Evolutionary conservation across 2,888 invertebrate species (phyloP), one percentile per base, ranked within the genome.

Genomic region (Ceratothoa steindachneri): DNA sequence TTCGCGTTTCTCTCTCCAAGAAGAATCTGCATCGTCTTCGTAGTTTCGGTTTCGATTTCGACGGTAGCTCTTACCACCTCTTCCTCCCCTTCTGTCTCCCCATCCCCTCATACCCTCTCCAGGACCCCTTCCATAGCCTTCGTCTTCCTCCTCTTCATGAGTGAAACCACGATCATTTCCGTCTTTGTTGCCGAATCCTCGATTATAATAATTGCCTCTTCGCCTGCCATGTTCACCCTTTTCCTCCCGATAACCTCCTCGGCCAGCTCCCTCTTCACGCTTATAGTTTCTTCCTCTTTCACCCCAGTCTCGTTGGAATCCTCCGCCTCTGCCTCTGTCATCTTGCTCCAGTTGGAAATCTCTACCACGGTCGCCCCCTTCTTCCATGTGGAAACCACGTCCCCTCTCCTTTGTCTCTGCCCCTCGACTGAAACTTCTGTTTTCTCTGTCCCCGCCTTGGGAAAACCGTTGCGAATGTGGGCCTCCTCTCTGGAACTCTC

Each of bases 271-370:
- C 15, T 60, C 64, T 5, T 31, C 69, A n/a, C 67, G 53, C 7
- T 29, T 53, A 7, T 22, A 65, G 24, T 51, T 64, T n/a, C 72
- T 55, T 5, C 73, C 53, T 24, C 27, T 64, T 31, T 69, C 69
- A 19, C 67, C 53, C 28, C 70, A 72, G 27, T 67, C 69, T 71
- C 64, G 67, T 67, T 64, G 71, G 22, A 75, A 70, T 22, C 31
- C 74, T 74, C 69, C 77, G 76, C 30, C 41, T 55, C 66, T 27
- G 22, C 71, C 68, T 5, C 70, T 55, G 0, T 30, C 30, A 22
- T 77, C 70, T 64, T 77, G 55, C 41, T 74, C 67, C 2, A 77
- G 71, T 19, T 80, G 69, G 15, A 69, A 64, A 28, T 75, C 74
- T 24, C 75, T 72, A 28, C 74, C 74, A 30, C 75, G 64, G 22